These are phyloP conservation scores for Cephus rjabovi DNA, from an alignment of 2,888 invertebrate genomes.

Conservation along the genomic window DNA sequence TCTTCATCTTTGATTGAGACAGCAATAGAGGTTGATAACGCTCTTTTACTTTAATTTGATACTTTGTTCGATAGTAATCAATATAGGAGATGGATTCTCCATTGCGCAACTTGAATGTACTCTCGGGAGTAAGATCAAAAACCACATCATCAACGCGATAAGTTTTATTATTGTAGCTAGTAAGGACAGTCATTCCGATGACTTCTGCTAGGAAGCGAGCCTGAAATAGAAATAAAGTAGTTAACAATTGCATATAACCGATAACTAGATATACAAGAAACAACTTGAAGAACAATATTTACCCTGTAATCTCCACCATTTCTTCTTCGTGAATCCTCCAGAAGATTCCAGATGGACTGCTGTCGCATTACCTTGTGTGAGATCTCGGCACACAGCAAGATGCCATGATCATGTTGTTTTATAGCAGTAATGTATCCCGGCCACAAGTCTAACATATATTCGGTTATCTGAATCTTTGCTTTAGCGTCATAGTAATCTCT, in stretches of 20 bases:
- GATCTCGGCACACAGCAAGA: slow-evolving; percentile 86
- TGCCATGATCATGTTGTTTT: slow-evolving; percentile 80
- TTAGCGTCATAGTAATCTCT: slow-evolving; percentile 79
- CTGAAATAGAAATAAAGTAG: neutral
- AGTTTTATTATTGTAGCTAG: slow-evolving; percentile 82
- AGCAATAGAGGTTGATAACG: slow-evolving; percentile 83
- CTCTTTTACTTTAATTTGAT: slow-evolving; percentile 75
- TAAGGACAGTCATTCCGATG: slow-evolving; percentile 75
- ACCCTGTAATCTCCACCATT: slow-evolving; percentile 69
- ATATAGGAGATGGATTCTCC: slow-evolving; percentile 70
- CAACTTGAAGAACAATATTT: neutral
- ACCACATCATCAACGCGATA: slow-evolving; percentile 82
- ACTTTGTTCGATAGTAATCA: slow-evolving; percentile 77
- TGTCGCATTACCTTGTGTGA: slow-evolving; percentile 85
- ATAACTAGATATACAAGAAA: slow-evolving; percentile 3
- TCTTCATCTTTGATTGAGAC: slow-evolving; percentile 76
- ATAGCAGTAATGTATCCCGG: slow-evolving; percentile 89
- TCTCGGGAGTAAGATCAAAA: slow-evolving; percentile 71
- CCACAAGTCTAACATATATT: slow-evolving; percentile 80
- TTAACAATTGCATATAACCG: neutral
- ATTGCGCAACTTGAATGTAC: slow-evolving; percentile 73
- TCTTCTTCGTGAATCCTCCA: slow-evolving; percentile 69
- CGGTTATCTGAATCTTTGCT: slow-evolving; percentile 72
- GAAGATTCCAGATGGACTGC: slow-evolving; percentile 77
- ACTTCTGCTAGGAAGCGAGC: slow-evolving; percentile 33